Evolutionary conservation across 2,888 invertebrate species (phyloP), one percentile per base, ranked within the genome.

Genomic region (Fabriciana adippe): DNA sequence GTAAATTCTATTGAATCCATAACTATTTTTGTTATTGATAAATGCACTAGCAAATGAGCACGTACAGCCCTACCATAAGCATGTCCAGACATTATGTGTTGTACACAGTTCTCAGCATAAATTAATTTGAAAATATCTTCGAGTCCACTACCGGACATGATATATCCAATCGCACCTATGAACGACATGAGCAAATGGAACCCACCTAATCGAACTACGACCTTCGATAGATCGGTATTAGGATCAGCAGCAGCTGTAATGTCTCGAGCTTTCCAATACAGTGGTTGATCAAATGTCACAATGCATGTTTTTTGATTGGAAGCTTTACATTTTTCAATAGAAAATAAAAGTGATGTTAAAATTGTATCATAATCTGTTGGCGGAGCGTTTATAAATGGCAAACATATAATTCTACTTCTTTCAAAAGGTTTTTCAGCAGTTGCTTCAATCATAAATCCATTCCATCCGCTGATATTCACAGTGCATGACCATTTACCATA

Each of bases 111-210:
- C 45, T 64, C 14, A n/a, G 69, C 72, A 67, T 79, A 84, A 62
- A 81, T 77, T 14, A 21, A 18, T 45, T 64, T 41, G 1, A 80
- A 62, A 11, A 73, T 66, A 70, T 86, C 81, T 73, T 81, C 79
- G 16, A 87, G 47, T 8, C 86, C 85, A 72, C 84, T 86, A 67
- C 85, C 84, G 60, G 73, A 69, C 85, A 87, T 87, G 67, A 86
- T 79, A 68, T 77, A 72, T 47, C 83, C 85, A 48, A 87, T 81
- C 26, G 78, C 67, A 66, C 82, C 82, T 21, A 86, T 55, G 72
- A 79, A 87, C 1, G 81, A 85, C 83, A 86, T 83, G 2, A 84
- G 71, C 61, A 74, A 31, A 71, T 76, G 74, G 67, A 75, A 76
- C 63, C 71, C 74, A 65, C 75, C 73, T 13, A 74, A 65, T 56